A percentile compares a stretch with the other conserved stretches of the same genome.
Conservation (phyloP, 2,797 vertebrate species). For the Potorous gilbertii region DNA sequence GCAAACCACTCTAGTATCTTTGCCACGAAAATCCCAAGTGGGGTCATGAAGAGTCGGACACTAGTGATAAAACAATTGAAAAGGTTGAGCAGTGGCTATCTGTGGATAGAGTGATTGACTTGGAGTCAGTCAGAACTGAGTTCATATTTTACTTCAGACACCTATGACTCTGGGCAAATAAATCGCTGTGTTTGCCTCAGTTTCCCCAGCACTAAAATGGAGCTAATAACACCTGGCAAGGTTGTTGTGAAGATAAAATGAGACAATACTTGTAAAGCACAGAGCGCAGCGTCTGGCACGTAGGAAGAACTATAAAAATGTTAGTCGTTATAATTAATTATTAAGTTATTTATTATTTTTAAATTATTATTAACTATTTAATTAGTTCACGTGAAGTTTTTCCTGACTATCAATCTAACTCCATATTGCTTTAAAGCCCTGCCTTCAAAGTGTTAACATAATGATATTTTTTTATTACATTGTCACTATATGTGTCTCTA, state of each 20-base stretch:
- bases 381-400: background rate
- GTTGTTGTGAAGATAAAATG: background rate
- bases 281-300: background rate
- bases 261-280: background rate
- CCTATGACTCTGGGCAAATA: background rate
- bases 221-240: background rate
- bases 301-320: background rate
- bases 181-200: background rate
- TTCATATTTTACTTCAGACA: background rate
- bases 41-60: no score
- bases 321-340: background rate
- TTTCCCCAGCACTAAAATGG: background rate
- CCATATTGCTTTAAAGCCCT: no score
- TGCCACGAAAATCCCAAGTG: no score
- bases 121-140: background rate
- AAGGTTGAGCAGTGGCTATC: background rate
- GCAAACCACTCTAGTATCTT: no score
- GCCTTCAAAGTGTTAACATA: no score
- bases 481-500: background rate
- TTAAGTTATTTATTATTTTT: no score
- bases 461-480: background rate
- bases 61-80: no score
- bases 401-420: no score
- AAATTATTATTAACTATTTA: background rate
- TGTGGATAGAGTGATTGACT: background rate